Percentiles rank a stretch among this genome's conserved stretches.
Evolutionary conservation across 2,797 vertebrate species (phyloP).

Genomic region (Fistularia tabacaria): DNA sequence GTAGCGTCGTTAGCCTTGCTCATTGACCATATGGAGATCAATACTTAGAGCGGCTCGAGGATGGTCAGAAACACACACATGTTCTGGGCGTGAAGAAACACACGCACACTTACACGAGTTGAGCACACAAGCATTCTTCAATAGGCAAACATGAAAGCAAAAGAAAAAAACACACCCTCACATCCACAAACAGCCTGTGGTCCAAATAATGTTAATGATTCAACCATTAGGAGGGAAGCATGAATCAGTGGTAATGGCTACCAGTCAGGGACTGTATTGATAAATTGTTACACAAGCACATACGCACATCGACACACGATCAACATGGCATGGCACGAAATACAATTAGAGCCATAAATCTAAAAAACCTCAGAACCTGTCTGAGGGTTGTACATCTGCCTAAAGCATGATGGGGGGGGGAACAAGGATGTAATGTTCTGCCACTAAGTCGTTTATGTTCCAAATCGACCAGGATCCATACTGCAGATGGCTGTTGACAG

Average conservation of each 20-base stretch:
- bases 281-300: slow-evolving; percentile 29
- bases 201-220: slow-evolving; percentile 67
- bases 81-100: background rate
- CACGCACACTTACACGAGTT: slow-evolving; percentile 1
- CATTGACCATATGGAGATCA: slow-evolving; percentile 70
- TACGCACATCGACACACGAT: slow-evolving; percentile 15
- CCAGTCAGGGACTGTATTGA: slow-evolving; percentile 39
- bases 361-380: slow-evolving; percentile 6
- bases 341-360: slow-evolving; percentile 10
- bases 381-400: background rate
- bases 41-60: slow-evolving; percentile 59
- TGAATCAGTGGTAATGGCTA: slow-evolving; percentile 61
- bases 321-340: background rate
- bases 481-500: too few species aligned
- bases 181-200: slow-evolving; percentile 45
- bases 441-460: background rate
- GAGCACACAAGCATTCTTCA: slow-evolving; percentile 27
- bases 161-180: slow-evolving; percentile 18
- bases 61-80: slow-evolving; percentile 35
- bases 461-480: background rate
- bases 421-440: slow-evolving; percentile 1
- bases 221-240: slow-evolving; percentile 55
- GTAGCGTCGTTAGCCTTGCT: slow-evolving; percentile 65
- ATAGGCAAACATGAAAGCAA: slow-evolving; percentile 29
- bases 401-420: background rate